These are phyloP conservation scores for Gibbula magus DNA, from an alignment of 2,888 invertebrate genomes.

Conservation along the genomic window DNA sequence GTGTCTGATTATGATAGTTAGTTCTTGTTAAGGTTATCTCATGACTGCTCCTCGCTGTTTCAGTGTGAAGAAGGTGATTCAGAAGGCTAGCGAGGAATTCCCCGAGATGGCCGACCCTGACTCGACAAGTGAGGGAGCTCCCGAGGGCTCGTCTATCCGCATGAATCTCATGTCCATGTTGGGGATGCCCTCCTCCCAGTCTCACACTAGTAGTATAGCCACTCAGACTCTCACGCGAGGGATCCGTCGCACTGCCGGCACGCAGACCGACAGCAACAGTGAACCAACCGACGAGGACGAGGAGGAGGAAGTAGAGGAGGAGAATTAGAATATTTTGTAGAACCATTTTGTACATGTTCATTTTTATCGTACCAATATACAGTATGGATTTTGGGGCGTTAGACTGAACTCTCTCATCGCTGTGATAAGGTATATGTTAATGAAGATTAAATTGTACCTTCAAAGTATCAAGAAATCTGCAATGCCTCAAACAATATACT, in stretches of 20 bases:
- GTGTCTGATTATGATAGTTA: too few species aligned
- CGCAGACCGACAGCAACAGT: constrained; percentile 55
- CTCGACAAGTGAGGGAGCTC: neutral
- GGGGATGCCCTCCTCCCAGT: neutral
- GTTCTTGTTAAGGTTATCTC: too few species aligned
- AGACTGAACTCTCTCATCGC: too few species aligned
- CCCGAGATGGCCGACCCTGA: neutral
- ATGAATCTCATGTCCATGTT: constrained; percentile 4
- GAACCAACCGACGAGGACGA: neutral
- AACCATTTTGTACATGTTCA: neutral
- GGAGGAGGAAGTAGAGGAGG: neutral
- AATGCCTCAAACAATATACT: too few species aligned
- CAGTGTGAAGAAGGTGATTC: constrained; percentile 2
- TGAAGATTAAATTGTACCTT: too few species aligned
- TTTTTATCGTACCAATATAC: constrained; percentile 13
- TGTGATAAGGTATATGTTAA: too few species aligned
- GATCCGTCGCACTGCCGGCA: constrained; percentile 55
- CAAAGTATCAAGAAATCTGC: too few species aligned
- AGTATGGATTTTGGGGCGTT: neutral
- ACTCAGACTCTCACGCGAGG: constrained; percentile 64
- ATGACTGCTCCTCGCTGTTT: neutral
- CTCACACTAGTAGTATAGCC: constrained; percentile 40
- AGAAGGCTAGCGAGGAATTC: neutral
- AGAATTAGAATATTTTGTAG: neutral
- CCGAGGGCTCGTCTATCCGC: neutral